Base-by-base conservation (phyloP, 1,140 invertebrate genomes). In the Drosophila nigrodunni region DNA sequence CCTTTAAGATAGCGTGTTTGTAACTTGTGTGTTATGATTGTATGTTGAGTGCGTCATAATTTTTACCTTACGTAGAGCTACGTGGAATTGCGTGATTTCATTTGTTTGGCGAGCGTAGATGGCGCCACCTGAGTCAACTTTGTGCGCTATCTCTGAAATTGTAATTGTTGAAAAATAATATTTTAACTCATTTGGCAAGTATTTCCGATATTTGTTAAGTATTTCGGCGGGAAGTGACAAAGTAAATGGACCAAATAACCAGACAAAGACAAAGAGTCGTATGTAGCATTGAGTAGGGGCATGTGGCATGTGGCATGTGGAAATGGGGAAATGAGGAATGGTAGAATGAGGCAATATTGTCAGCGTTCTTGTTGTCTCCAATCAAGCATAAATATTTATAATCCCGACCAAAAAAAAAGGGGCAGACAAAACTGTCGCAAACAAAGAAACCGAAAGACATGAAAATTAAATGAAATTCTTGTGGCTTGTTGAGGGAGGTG, bases 311-410 rank as follows among this genome's bases (percentile, higher is more conserved):
- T 10, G 37, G 37, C n/a, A n/a, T n/a, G n/a, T n/a, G 18, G 18
- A 2, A 3, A 39, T 39, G 37, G 5, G 25, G 25, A 30, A 30
- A 30, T 30, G 25, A 21, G 25, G 6, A 30, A 30, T 30, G 25
- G 25, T 9, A 7, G 7, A 11, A 72, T 21, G 49, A 47, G 35
- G 25, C 64, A 61, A 52, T 49, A 15, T 49, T 37, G 66, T 70
- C 72, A 77, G 52, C 58, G 25, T 73, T 41, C 60, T 62, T 43
- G 49, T 59, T 77, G 70, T 71, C 70, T 60, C 77, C 66, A 60
- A 46, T 55, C 69, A 74, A 77, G 66, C 70, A 87, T 88, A 88
- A 88, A 82, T 87, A 87, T 88, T 79, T 86, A 77, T 62, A 61
- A 73, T 64, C 59, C 60, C 55, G 11, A 18, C 21, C 39, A 58